Evolutionary conservation across 1,140 invertebrate species (phyloP), one percentile per base, ranked within the genome.

Genomic region (Pissodes strobi): DNA sequence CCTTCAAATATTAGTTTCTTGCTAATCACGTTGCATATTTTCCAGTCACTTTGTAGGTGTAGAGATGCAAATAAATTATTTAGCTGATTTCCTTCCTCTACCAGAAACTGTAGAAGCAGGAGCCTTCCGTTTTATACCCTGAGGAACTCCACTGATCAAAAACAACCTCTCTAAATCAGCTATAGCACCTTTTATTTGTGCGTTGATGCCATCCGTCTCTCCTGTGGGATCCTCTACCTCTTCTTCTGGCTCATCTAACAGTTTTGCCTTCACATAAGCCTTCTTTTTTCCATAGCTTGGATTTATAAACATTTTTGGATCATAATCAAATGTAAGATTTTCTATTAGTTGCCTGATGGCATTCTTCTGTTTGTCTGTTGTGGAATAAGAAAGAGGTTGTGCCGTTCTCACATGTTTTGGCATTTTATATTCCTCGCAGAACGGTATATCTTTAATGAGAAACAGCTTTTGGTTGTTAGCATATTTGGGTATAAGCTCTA

Each of bases 401-500:
- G 37, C 41, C 0, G 25, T 21, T 38, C 37, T 19, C 10, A 45
- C 10, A 12, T 15, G 9, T 53, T 55, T 66, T 1, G 66, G 66
- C 21, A 51, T 27, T n/a, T 39, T 17, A 13, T 51, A 37, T 56
- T 74, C 70, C 48, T 64, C 51, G 17, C 22, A 60, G 39, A 66
- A 70, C 9, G 72, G 70, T 37, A 74, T 53, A n/a, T 53, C 18
- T 68, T 71, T 72, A 3, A 66, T 60, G 1, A 72, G 8, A 38
- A 70, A 73, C 38, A 68, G 38, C 38, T 27, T 64, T 18, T 19
- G 46, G 13, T 67, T 62, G 46, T 71, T 67, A 1, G 49, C 48
- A 48, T 45, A 66, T 55, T 69, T 68, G 6, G 72, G 72, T 15
- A 74, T 71, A 2, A 74, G 49, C 66, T 74, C 72, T 0, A 68